A percentile compares a stretch with the other conserved stretches of the same genome.
Evolutionary conservation across 1,140 invertebrate genomes (phyloP).

Genomic region (Drosophila orena): DNA sequence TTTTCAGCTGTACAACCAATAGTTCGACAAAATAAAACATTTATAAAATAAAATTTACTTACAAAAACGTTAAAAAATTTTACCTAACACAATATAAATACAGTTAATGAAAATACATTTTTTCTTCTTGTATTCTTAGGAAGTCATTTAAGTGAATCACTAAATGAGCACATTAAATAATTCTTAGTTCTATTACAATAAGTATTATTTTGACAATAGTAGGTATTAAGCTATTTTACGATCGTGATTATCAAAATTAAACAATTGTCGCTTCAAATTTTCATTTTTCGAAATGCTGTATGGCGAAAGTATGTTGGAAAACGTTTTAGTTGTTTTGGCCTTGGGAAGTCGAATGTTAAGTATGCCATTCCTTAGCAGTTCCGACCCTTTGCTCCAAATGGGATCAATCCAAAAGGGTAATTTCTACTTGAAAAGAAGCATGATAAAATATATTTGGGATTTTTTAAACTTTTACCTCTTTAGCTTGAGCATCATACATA

Average conservation of each 20-base stretch:
- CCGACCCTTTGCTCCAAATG: conserved; percentile 71
- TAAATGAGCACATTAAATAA: background rate
- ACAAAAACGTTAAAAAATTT: background rate
- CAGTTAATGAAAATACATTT: too few relatives aligned
- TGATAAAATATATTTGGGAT: background rate
- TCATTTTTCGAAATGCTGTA: conserved; percentile 79
- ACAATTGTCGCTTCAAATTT: conserved; percentile 77
- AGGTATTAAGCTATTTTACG: conserved; percentile 62
- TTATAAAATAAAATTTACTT: too few relatives aligned
- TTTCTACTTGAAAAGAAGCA: conserved; percentile 34
- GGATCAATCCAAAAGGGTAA: conserved; percentile 82
- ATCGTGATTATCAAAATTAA: conserved; percentile 78
- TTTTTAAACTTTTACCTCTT: conserved; percentile 61
- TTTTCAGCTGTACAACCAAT: background rate
- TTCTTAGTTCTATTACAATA: background rate
- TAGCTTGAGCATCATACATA: conserved; percentile 85
- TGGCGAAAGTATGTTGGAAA: conserved; percentile 72
- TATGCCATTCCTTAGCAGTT: conserved; percentile 51
- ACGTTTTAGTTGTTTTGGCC: conserved; percentile 58
- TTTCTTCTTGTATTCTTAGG: too few relatives aligned
- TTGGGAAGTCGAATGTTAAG: conserved; percentile 71
- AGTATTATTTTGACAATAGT: background rate
- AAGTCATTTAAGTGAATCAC: too few relatives aligned
- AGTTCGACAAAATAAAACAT: too few relatives aligned
- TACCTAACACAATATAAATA: too few relatives aligned